Base-by-base conservation (phyloP, 2,888 invertebrate genomes). In the Lathronympha strigana region DNA sequence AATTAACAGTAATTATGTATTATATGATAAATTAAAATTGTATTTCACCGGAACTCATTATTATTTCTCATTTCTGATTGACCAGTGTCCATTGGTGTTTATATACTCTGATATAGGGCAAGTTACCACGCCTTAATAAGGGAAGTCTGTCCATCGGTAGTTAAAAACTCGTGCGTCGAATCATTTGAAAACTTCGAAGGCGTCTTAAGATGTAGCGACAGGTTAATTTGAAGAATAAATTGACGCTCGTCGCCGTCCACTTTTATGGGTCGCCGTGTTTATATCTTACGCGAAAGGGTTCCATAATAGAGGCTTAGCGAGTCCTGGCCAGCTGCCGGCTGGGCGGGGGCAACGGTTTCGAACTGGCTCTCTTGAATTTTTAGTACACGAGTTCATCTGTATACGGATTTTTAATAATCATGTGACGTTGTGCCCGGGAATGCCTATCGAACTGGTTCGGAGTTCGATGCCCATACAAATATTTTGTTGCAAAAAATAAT, bases 201-300 rank as follows among this genome's bases (percentile, higher is more conserved):
- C 72, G 78, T 76, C 75, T 82, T 87, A 86, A 88, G 83, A 84
- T 82, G 81, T 79, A 78, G 80, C 83, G 88, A 90, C 91, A 88
- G 87, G 88, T 89, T 90, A 88, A 90, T 91, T 90, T 82, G 75
- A 85, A 86, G 84, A 88, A 88, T 88, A 89, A 90, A 88, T 90
- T 88, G 88, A 84, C 83, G 82, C 78, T 73, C 73, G 72, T 78
- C 75, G 74, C 77, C 76, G 78, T 72, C 76, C 73, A 70, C 80
- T 82, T 83, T 84, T 85, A 84, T 82, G 82, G 80, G 75, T 77
- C 71, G 78, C 73, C 69, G 77, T 80, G 80, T 84, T 83, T 82
- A 57, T 57, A 57, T 57, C 57, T 43, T 57, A 82, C 81, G 79
- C 75, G 76, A 78, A 74, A 78, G 72, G 73, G 73, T 67, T 70